These are phyloP conservation scores for Holothuria leucospilota DNA, from an alignment of 53 echinoderm and acorn worm genomes.

Conservation along the genomic window DNA sequence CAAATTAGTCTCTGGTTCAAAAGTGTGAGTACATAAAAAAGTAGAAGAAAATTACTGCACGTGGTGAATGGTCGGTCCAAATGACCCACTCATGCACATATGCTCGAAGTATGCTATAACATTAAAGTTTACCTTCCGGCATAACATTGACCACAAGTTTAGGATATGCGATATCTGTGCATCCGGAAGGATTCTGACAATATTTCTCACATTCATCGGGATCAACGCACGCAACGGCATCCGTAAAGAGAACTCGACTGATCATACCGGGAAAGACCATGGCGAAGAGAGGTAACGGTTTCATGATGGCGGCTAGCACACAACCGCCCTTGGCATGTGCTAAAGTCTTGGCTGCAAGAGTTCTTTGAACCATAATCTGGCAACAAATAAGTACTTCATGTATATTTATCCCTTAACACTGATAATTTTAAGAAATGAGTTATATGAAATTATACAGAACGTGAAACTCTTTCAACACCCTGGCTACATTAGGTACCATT, in stretches of 20 bases:
- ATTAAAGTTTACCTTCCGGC: slow-evolving; percentile 73
- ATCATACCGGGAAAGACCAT: slow-evolving; percentile 97
- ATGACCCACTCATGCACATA: no score
- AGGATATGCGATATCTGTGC: slow-evolving; percentile 95
- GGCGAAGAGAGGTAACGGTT: slow-evolving; percentile 89
- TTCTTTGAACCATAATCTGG: slow-evolving; percentile 94
- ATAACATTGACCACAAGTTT: slow-evolving; percentile 84
- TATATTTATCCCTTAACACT: no score
- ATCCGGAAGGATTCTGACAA: slow-evolving; percentile 76
- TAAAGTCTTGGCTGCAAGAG: slow-evolving; percentile 87
- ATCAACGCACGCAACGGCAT: slow-evolving; percentile 82
- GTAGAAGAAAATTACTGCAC: no score
- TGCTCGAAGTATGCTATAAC: no score
- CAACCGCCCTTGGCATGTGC: slow-evolving; percentile 96
- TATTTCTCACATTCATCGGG: slow-evolving; percentile 61
- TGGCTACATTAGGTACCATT: no score
- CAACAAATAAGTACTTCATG: no score
- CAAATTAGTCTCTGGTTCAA: no score
- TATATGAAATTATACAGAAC: no score
- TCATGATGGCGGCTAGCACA: slow-evolving; percentile 84
- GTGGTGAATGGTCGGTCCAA: no score
- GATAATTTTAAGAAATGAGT: no score
- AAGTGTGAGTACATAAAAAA: no score
- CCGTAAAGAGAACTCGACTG: slow-evolving; percentile 78
- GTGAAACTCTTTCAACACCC: no score